These are phyloP conservation scores for Lepilemur ruficaudatus DNA, from an alignment of 2,797 vertebrate species.

Conservation along the genomic window DNA sequence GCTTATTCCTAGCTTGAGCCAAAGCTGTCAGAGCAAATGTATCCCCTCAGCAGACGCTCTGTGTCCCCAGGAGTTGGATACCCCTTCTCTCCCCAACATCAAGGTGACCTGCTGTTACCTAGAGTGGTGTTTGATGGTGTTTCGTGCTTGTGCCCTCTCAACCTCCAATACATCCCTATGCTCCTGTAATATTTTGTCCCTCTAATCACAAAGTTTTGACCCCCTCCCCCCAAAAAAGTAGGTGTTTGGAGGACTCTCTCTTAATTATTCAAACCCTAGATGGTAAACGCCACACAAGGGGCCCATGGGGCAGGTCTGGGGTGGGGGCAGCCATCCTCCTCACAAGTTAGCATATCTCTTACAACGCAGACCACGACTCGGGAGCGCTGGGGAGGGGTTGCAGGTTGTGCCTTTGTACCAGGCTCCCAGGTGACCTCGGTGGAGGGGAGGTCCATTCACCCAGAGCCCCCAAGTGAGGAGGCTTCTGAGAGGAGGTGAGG, in stretches of 20 bases:
- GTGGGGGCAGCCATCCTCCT: background rate
- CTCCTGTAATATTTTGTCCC: background rate
- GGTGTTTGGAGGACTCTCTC: background rate
- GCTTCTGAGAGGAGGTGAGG: background rate
- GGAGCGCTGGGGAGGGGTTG: background rate
- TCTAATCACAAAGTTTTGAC: background rate
- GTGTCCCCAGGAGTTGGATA: accelerated
- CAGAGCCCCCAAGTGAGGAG: background rate
- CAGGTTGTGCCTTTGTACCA: background rate
- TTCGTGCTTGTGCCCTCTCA: background rate
- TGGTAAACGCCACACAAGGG: background rate
- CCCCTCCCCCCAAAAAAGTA: background rate
- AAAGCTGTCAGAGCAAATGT: background rate
- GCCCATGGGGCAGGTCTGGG: background rate
- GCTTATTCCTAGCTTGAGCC: background rate
- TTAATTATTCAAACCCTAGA: background rate
- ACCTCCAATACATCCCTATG: background rate
- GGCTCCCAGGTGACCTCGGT: background rate
- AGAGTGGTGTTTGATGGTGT: background rate
- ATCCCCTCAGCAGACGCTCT: background rate
- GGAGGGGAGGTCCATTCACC: background rate
- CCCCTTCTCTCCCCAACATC: background rate
- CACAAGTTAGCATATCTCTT: background rate
- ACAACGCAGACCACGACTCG: background rate
- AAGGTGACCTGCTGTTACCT: background rate